Conservation (phyloP, 2,797 vertebrate species). For the Thripadectes ignobilis region DNA sequence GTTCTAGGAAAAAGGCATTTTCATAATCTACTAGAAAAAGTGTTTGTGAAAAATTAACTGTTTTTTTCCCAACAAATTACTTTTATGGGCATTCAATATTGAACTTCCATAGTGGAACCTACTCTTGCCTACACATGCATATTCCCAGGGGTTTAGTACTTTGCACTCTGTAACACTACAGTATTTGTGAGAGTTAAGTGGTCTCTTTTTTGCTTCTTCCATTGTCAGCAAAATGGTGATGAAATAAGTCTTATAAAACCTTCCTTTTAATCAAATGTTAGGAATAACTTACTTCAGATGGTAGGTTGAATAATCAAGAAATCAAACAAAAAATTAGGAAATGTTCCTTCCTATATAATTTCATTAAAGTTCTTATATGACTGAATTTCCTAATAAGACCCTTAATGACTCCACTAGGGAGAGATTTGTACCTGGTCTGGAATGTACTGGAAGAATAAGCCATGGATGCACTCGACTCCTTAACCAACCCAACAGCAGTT, state of each 20-base stretch:
- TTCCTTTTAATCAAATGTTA: not conserved
- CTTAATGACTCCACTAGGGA: not conserved
- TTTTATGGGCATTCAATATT: not conserved
- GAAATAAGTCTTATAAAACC: not conserved
- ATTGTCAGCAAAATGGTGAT: not conserved
- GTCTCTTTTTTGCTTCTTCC: not conserved
- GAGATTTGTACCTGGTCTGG: not conserved
- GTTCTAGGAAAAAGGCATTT: not conserved
- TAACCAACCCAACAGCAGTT: not conserved
- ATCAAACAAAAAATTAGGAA: not conserved
- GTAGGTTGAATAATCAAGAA: not conserved
- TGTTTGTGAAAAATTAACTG: not conserved
- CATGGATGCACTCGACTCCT: rapidly evolving
- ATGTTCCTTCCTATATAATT: not conserved
- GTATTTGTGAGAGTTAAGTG: not conserved
- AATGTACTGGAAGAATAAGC: not conserved
- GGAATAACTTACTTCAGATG: not conserved
- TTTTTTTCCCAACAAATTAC: not conserved
- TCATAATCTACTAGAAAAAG: not conserved
- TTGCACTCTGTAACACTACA: not conserved
- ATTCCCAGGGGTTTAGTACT: not conserved
- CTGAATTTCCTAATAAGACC: not conserved
- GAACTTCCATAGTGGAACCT: not conserved
- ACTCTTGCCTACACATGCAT: not conserved
- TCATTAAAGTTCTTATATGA: not conserved